Evolutionary conservation across 2,113 vertebrate genomes (phyloP).

Genomic region (Pomatorhinus ruficollis): DNA sequence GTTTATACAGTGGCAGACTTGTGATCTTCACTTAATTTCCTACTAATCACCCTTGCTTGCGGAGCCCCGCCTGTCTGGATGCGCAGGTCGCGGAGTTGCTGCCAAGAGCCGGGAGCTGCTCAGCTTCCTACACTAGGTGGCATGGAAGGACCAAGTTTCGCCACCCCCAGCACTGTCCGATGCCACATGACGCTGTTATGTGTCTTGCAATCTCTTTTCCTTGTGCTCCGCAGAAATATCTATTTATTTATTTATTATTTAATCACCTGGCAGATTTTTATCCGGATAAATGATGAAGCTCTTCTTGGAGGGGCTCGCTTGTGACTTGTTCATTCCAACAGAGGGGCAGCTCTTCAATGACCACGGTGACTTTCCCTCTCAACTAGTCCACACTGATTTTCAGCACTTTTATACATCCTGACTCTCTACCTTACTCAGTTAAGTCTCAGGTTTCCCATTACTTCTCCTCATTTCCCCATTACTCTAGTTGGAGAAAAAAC

Average conservation of each 20-base stretch:
- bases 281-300: neutral
- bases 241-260: neutral
- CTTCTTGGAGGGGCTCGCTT: neutral
- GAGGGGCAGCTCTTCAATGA: neutral
- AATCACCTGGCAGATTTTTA: neutral
- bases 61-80: neutral
- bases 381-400: neutral
- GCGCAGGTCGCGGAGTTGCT: neutral
- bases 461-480: neutral
- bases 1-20: neutral
- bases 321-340: constrained; percentile 24
- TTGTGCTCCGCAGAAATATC: neutral
- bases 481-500: neutral
- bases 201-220: neutral
- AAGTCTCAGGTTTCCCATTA: neutral
- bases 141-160: constrained; percentile 62
- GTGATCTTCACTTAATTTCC: neutral
- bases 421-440: neutral
- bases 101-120: neutral
- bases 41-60: neutral
- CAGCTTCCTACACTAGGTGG: constrained; percentile 71
- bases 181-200: neutral
- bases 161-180: neutral
- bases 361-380: neutral
- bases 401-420: neutral